Evolutionary conservation across 1,140 invertebrate genomes (phyloP).

Genomic region (Bombus sibiricus): DNA sequence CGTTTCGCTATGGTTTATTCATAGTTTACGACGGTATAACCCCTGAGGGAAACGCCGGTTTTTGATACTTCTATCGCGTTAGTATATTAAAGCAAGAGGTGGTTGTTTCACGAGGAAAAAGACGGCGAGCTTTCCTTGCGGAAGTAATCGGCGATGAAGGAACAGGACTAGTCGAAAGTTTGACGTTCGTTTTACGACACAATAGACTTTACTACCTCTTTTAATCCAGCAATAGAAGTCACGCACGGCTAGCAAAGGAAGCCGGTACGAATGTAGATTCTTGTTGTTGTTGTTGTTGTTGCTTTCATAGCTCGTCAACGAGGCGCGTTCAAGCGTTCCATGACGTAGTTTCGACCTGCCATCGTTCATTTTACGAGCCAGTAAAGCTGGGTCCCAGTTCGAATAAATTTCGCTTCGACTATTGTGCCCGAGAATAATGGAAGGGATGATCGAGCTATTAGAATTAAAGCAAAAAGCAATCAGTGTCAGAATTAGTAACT

Average conservation of each 20-base stretch:
- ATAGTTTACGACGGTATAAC: background rate
- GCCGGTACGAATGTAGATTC: background rate
- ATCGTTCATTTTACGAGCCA: conserved; percentile 1
- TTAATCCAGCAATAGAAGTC: conserved; percentile 9
- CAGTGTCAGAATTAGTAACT: no score
- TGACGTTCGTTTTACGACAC: background rate
- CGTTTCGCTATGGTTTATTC: background rate
- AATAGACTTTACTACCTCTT: background rate
- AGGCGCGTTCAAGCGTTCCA: background rate
- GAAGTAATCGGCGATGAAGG: conserved; percentile 2
- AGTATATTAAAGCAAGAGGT: background rate
- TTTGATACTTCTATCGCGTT: background rate
- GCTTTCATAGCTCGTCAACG: conserved; percentile 8
- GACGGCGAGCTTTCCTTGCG: background rate
- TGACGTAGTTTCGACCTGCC: background rate
- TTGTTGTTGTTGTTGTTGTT: background rate
- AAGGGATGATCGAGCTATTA: background rate
- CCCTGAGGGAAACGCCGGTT: no score
- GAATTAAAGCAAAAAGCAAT: background rate
- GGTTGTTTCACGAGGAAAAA: background rate
- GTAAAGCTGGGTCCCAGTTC: background rate
- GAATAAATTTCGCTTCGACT: background rate
- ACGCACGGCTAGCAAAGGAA: background rate
- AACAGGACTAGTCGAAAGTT: background rate
- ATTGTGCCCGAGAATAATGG: background rate